Percentiles rank a stretch among this genome's conserved stretches.
phyloP scores from a whole-genome alignment of 2,797 vertebrate genomes.

The Xenentodon cancila region DNA sequence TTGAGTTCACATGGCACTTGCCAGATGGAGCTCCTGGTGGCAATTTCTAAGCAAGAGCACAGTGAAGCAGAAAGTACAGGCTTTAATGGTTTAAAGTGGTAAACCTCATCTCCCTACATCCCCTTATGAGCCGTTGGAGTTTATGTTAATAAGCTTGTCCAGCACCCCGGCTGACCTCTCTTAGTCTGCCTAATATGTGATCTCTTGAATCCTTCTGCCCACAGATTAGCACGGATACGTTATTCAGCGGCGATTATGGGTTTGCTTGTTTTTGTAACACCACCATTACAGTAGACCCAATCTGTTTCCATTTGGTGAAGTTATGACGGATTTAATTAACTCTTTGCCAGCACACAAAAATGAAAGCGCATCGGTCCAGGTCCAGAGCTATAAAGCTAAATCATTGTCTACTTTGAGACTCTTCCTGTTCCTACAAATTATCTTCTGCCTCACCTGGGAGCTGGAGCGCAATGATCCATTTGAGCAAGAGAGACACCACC shows the following conservation, averaged over 20 bases:
- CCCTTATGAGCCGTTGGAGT: slow-evolving; percentile 61
- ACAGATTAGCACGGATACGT: slow-evolving; percentile 59
- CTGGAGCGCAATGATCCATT: slow-evolving; percentile 73
- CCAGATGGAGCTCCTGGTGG: slow-evolving; percentile 62
- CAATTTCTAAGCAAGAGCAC: slow-evolving; percentile 33
- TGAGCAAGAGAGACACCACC: slow-evolving; percentile 69
- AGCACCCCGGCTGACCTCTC: slow-evolving; percentile 65
- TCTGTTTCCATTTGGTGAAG: slow-evolving; percentile 18
- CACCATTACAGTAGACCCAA: slow-evolving; percentile 40
- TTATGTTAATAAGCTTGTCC: slow-evolving; percentile 73
- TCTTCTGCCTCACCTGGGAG: slow-evolving; percentile 64
- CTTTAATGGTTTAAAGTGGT: slow-evolving; percentile 66
- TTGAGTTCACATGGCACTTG: slow-evolving; percentile 56
- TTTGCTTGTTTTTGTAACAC: slow-evolving; percentile 50
- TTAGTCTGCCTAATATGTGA: slow-evolving; percentile 49
- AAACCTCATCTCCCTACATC: slow-evolving; percentile 56
- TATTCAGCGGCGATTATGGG: slow-evolving; percentile 47
- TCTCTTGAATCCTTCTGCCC: slow-evolving; percentile 51
- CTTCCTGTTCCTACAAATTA: slow-evolving; percentile 71
- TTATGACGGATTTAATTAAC: slow-evolving; percentile 41
- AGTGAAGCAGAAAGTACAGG: slow-evolving; percentile 28
- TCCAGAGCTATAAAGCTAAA: slow-evolving; percentile 51
- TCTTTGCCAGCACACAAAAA: slow-evolving; percentile 15
- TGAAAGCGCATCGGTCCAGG: slow-evolving; percentile 45
- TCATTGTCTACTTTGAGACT: slow-evolving; percentile 65